Conservation (phyloP, 2,113 vertebrate genomes). For the Pelecanoides urinatrix region DNA sequence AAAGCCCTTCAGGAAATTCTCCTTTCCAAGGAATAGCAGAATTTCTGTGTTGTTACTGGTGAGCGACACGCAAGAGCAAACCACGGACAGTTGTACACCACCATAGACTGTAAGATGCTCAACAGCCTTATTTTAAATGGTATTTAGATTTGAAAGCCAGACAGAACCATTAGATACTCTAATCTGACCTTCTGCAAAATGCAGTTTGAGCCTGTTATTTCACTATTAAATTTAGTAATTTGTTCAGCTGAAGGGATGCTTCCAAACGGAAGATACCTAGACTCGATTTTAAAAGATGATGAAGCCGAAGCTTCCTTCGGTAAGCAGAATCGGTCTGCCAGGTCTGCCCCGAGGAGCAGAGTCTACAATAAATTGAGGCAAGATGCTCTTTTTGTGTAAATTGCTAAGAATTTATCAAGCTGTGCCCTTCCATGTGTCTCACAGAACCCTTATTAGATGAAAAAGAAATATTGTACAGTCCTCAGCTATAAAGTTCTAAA, state of each 20-base stretch:
- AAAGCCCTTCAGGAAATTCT: not conserved
- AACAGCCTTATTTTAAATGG: not conserved
- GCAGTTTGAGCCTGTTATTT: not conserved
- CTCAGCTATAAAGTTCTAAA: not conserved
- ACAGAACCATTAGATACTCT: not conserved
- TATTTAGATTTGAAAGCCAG: not conserved
- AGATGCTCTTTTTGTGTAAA: not conserved
- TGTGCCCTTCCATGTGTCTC: not conserved
- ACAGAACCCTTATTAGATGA: not conserved
- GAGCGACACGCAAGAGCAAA: not conserved
- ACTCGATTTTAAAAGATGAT: rapidly evolving
- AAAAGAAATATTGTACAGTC: not conserved
- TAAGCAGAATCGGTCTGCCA: not conserved
- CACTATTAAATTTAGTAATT: not conserved
- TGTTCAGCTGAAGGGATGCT: not conserved
- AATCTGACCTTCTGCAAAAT: not conserved
- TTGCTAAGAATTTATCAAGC: not conserved
- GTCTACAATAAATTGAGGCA: not conserved
- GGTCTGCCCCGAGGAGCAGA: rapidly evolving
- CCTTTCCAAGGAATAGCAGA: not conserved
- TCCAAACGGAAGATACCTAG: not conserved
- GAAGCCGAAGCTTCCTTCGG: not conserved
- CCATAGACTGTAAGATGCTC: not conserved
- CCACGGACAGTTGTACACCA: not conserved
- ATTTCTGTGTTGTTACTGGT: not conserved